Evolutionary conservation across 2,888 invertebrate species (phyloP).

Genomic region (Nemurella pictetii): DNA sequence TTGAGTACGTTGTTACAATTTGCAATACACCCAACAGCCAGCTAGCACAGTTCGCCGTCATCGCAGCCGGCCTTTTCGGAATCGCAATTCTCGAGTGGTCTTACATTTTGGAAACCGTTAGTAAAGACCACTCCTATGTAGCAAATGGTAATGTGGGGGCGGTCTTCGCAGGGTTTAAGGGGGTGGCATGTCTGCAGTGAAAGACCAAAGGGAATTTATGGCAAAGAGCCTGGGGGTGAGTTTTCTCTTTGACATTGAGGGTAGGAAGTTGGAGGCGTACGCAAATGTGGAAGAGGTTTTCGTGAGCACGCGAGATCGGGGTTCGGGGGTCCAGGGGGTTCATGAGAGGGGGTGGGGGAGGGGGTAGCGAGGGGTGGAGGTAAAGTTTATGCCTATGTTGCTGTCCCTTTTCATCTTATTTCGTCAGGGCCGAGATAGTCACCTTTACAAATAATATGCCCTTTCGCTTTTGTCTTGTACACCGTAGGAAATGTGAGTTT

Average conservation of each 20-base stretch:
- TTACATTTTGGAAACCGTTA: slow-evolving; percentile 29
- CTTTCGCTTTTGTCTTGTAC: not conserved
- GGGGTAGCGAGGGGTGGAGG: not conserved
- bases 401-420: slow-evolving; percentile 19
- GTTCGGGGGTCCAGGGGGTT: not conserved
- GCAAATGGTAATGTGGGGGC: slow-evolving; percentile 39
- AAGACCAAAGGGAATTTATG: slow-evolving; percentile 40
- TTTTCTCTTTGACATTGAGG: slow-evolving; percentile 33
- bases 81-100: slow-evolving; percentile 11
- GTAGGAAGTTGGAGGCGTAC: slow-evolving; percentile 33
- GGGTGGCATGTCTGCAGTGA: slow-evolving; percentile 35
- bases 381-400: slow-evolving; percentile 13
- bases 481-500: not conserved
- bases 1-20: not conserved
- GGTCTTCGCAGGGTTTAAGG: slow-evolving; percentile 24
- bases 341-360: not conserved
- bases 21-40: not conserved
- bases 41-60: not conserved
- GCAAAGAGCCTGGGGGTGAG: slow-evolving; percentile 22
- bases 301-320: not conserved
- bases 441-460: not conserved
- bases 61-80: not conserved
- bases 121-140: slow-evolving; percentile 34
- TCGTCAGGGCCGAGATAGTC: slow-evolving; percentile 3
- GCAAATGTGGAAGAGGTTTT: slow-evolving; percentile 31